Percentiles rank a stretch among this genome's conserved stretches.
These are phyloP conservation scores for Ypsolopha scabrella DNA, from an alignment of 2,888 invertebrate genomes.

Conservation along the genomic window DNA sequence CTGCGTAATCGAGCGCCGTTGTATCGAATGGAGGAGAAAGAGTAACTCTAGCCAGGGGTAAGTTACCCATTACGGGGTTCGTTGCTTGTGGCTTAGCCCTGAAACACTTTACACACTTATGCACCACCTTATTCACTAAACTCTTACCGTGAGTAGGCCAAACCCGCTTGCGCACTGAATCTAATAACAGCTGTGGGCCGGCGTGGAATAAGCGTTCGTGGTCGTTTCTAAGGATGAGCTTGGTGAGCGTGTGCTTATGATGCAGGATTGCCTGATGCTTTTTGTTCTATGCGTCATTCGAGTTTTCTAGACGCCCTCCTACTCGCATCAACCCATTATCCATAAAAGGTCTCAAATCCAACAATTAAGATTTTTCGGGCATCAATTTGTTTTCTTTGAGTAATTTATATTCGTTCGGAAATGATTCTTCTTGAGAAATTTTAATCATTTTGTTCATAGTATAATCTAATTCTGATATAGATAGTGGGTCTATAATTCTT, in stretches of 20 bases:
- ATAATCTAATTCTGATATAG: no score
- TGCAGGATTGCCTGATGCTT: neutral
- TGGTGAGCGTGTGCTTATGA: neutral
- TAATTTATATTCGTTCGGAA: no score
- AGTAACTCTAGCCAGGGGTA: conserved; percentile 7
- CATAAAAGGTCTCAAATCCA: conserved; percentile 4
- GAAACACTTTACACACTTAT: neutral
- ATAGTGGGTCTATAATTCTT: no score
- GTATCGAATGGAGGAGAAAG: conserved; percentile 8
- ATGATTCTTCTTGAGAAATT: no score
- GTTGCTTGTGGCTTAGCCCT: neutral
- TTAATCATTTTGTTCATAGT: no score
- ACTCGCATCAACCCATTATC: conserved; percentile 5
- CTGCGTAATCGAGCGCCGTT: conserved; percentile 11
- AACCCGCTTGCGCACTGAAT: neutral
- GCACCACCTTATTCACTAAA: neutral
- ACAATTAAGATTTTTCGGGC: neutral
- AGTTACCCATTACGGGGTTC: neutral
- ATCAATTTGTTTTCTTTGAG: neutral
- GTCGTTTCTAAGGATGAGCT: neutral
- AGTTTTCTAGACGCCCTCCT: conserved; percentile 5
- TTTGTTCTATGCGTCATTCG: neutral
- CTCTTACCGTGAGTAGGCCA: neutral
- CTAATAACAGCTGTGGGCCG: neutral
- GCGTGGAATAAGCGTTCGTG: neutral